Evolutionary conservation across 2,888 invertebrate genomes (phyloP), one percentile per base, ranked within the genome.

Genomic region (Germaria angustata): DNA sequence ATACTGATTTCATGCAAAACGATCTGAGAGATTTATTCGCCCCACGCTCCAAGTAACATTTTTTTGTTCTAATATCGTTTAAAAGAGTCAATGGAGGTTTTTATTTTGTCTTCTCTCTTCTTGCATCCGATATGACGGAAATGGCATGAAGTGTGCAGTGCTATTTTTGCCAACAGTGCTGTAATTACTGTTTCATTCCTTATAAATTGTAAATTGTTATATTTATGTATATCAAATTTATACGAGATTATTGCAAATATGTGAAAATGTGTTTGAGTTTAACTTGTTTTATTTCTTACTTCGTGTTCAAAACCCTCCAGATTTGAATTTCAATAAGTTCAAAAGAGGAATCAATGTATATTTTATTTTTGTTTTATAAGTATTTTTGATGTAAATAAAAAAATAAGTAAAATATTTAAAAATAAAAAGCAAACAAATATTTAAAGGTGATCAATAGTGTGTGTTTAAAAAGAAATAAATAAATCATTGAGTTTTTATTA

Each of bases 261-360:
- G 69, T 80, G 69, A 80, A 75, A 80, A 63, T 59, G 44, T 78
- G 55, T 39, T 61, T 49, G 9, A 49, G 46, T 71, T 36, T 9
- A 59, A 20, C 28, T 36, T 57, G 36, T 49, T 72, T 57, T 44
- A n/a, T 55, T 28, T 20, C 22, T 36, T n/a, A n/a, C n/a, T 20
- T 44, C 24, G 6, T n/a, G n/a, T n/a, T n/a, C n/a, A n/a, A n/a
- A n/a, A n/a, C n/a, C n/a, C n/a, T n/a, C 44, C 53, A 44, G n/a
- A 77, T 61, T 28, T 61, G 32, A 61, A 66, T 15, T 71, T 66
- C 24, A 68, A 68, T 46, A 53, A 69, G 8, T 28, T 20, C 22
- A 55, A 34, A 36, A 71, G 34, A n/a, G n/a, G 11, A 44, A 44
- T 17, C 13, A 20, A 51, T 46, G n/a, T 44, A 5, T 46, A 63